Evolutionary conservation across 2,888 invertebrate species (phyloP), one percentile per base, ranked within the genome.

Genomic region (Temnothorax rugatulus): DNA sequence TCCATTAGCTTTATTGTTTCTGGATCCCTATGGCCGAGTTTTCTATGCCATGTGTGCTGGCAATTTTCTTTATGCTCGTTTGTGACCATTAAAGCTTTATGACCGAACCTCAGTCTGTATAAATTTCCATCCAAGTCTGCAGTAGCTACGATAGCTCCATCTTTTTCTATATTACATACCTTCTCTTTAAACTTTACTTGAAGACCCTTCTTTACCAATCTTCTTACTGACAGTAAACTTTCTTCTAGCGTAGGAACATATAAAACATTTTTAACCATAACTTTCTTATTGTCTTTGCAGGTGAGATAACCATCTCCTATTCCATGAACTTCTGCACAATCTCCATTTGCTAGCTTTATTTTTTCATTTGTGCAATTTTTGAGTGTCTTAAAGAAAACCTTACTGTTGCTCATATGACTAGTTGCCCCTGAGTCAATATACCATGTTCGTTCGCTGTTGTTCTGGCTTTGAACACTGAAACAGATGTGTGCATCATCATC

Each of bases 171-270:
- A 13, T 38, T 34, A 59, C 89, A 54, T 5, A 5, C 4, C 3
- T 47, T 25, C 29, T 9, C 18, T 2, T 4, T 68, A 68, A 47
- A 50, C 3, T 41, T 7, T n/a, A 90, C 86, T n/a, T 71, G 69
- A 41, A 76, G 74, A 0, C 86, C 86, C 5, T 68, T 77, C 47
- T 85, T 73, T 1, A 87, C 66, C 11, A 90, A 64, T 50, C 69
- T 88, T 21, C 79, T 89, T 11, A 89, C 87, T 13, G 89, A 89
- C 13, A 90, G 41, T 47, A 90, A 82, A 75, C 82, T 90, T 64
- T 83, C 88, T n/a, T 64, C 64, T 1, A 89, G 41, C 4, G 68
- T 73, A 13, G 86, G 90, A 11, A 89, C 89, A 64, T 75, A 88
- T n/a, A n/a, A n/a, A n/a, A n/a, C n/a, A n/a, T n/a, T n/a, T n/a